Conservation (phyloP, 2,113 vertebrate genomes). For the Cyanocitta stelleri region DNA sequence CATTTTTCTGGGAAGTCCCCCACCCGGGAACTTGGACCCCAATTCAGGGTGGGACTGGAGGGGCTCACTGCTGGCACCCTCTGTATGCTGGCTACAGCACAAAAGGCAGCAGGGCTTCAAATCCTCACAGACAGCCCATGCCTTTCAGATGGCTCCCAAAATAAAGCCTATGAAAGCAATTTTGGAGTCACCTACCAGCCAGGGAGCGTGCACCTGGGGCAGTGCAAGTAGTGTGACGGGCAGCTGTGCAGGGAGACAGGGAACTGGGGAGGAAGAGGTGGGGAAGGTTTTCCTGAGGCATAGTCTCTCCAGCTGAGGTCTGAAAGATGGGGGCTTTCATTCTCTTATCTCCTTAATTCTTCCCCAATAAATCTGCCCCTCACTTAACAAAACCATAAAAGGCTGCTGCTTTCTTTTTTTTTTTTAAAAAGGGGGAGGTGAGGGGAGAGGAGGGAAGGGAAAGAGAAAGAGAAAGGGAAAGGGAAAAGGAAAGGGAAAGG, state of each 20-base stretch:
- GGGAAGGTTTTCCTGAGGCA: not conserved
- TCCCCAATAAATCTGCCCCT: not conserved
- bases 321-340: rapidly evolving
- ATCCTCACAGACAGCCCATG: not conserved
- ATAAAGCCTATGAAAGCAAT: not conserved
- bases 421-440: not conserved
- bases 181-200: not conserved
- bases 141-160: not conserved
- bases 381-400: not conserved
- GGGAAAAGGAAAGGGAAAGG: not conserved
- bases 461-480: not conserved
- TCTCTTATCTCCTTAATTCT: not conserved
- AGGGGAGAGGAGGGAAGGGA: not conserved
- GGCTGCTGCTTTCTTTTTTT: not conserved
- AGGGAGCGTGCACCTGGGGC: rapidly evolving
- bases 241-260: not conserved
- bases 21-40: not conserved
- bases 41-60: rapidly evolving
- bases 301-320: not conserved
- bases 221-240: not conserved
- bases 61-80: not conserved
- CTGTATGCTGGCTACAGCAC: not conserved
- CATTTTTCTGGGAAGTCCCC: not conserved
- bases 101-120: not conserved
- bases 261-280: not conserved